phyloP scores from a whole-genome alignment of 2,113 vertebrate species.

The Neomonachus schauinslandi region DNA sequence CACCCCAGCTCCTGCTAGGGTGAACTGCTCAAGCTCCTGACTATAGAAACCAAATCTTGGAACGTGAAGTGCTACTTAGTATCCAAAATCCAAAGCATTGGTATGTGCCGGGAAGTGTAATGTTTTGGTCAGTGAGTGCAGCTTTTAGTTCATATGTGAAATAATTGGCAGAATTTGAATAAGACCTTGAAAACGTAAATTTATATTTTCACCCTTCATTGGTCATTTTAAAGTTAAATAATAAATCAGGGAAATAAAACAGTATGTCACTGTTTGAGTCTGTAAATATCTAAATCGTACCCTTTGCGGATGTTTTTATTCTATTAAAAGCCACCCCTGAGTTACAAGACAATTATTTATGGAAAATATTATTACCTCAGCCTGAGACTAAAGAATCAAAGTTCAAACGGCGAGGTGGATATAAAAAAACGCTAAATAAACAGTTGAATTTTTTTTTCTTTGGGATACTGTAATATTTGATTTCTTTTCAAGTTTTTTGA shows the following conservation, averaged over 20 bases:
- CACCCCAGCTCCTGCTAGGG: not conserved
- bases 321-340: conserved; percentile 55
- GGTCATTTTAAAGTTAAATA: conserved; percentile 36
- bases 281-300: not conserved
- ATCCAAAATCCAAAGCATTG: not conserved
- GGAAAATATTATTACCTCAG: conserved; percentile 44
- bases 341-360: conserved; percentile 18
- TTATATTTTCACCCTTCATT: not conserved
- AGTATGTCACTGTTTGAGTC: conserved; percentile 28
- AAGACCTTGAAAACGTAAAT: not conserved
- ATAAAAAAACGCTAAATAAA: conserved; percentile 16
- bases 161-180: not conserved
- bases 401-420: not conserved
- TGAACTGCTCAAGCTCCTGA: not conserved
- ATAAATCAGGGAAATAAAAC: conserved; percentile 56
- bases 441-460: not conserved
- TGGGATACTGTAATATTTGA: not conserved
- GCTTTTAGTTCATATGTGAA: not conserved
- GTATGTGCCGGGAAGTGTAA: not conserved
- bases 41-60: not conserved
- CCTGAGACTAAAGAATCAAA: not conserved
- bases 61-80: not conserved
- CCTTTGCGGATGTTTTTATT: conserved; percentile 49
- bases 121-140: not conserved
- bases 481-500: not conserved